Evolutionary conservation across 2,888 invertebrate species (phyloP).

Genomic region (Octodonta nipae): DNA sequence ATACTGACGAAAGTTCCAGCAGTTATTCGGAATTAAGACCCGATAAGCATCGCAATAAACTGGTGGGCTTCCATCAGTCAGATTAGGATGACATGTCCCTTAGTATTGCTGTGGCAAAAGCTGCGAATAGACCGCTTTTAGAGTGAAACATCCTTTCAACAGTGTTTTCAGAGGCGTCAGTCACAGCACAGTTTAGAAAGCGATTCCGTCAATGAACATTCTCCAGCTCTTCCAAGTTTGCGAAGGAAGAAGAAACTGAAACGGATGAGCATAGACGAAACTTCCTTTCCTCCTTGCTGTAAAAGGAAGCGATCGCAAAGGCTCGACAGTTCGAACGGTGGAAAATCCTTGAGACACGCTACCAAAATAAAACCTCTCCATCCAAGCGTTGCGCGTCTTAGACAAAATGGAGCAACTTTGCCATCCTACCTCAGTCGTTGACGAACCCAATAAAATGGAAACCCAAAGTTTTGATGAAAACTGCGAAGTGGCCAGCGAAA

Average conservation of each 20-base stretch:
- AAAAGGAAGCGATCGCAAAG: slow-evolving; percentile 61
- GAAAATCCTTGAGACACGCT: slow-evolving; percentile 40
- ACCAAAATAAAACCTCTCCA: slow-evolving; percentile 40
- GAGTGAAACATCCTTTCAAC: slow-evolving; percentile 31
- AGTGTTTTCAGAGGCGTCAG: slow-evolving; percentile 30
- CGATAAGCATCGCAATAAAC: slow-evolving; percentile 24
- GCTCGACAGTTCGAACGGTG: slow-evolving; percentile 45
- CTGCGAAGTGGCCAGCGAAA: slow-evolving; percentile 34
- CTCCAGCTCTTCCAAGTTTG: slow-evolving; percentile 51
- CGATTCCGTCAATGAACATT: slow-evolving; percentile 86
- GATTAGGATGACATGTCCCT: slow-evolving; percentile 35
- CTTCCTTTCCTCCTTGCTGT: slow-evolving; percentile 42
- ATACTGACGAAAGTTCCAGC: slow-evolving; percentile 40
- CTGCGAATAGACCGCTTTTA: slow-evolving; percentile 26
- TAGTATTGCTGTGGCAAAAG: slow-evolving; percentile 26
- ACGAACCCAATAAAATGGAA: no score
- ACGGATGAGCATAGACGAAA: slow-evolving; percentile 74
- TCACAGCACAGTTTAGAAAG: slow-evolving; percentile 46
- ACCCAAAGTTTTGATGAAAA: slow-evolving; percentile 30
- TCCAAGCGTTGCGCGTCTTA: slow-evolving; percentile 39
- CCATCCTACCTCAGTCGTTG: no score
- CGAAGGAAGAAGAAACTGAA: slow-evolving; percentile 80
- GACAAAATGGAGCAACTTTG: no score
- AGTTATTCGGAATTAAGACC: slow-evolving; percentile 31
- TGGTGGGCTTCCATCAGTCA: slow-evolving; percentile 31